These are phyloP conservation scores for Peribatodes rhomboidaria DNA, from an alignment of 2,888 invertebrate genomes.

Conservation along the genomic window DNA sequence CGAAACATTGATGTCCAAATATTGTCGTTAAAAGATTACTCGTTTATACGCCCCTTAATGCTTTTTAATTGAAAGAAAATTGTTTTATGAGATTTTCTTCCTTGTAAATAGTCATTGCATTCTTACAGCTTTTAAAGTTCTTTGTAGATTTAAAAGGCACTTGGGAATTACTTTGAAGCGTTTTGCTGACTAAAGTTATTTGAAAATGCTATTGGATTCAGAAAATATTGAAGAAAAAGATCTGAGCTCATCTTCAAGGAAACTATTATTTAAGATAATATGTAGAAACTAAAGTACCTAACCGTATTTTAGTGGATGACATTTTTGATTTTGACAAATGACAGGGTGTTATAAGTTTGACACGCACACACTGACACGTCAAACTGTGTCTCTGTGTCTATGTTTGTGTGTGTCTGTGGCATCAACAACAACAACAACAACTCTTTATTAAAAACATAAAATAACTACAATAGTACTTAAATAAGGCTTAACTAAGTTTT, in stretches of 20 bases:
- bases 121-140: slow-evolving; percentile 7
- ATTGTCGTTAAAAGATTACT: not conserved
- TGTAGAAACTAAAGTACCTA: not conserved
- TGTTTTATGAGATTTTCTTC: slow-evolving; percentile 27
- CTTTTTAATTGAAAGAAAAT: slow-evolving; percentile 50
- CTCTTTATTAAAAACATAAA: no score
- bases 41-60: not conserved
- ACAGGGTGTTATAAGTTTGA: no score
- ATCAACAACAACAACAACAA: no score
- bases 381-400: no score
- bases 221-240: not conserved
- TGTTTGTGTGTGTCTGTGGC: no score
- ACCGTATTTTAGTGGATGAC: no score
- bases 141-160: slow-evolving; percentile 3
- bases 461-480: no score
- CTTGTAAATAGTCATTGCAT: slow-evolving; percentile 12
- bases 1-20: not conserved
- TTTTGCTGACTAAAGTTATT: slow-evolving; percentile 4
- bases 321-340: no score
- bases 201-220: not conserved
- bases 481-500: no score
- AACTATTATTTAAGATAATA: no score
- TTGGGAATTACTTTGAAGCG: not conserved
- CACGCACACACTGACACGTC: no score
- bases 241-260: not conserved